Base-by-base conservation (phyloP, 1,140 invertebrate species). In the Trissolcus basalis region DNA sequence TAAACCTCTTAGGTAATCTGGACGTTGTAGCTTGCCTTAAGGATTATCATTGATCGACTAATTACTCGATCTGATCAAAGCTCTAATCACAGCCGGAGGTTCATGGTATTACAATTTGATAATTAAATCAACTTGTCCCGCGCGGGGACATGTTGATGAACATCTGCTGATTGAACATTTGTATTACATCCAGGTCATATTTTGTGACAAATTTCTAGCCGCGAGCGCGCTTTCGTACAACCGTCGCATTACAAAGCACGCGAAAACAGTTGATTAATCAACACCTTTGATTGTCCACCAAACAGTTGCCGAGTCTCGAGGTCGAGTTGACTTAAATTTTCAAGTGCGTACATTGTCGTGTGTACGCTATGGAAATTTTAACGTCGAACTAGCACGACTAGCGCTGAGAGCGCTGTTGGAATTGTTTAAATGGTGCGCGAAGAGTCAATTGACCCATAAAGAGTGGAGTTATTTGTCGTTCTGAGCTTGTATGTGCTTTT, bases 401-500 rank as follows among this genome's bases (percentile, higher is more conserved):
- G n/a, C 51, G 50, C 44, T 50, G 33, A 43, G 47, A 43, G 55
- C 39, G 56, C 47, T 48, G 63, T 73, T 51, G 55, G 44, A 76
- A 78, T 80, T 80, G 80, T 81, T 83, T 77, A 80, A 81, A 81
- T 79, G 76, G 69, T 54, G 67, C 70, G 50, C 61, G 53, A 71
- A 73, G 69, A 78, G 64, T 74, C 78, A 80, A 80, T 78, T 73
- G 77, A 75, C 80, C 69, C 50, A 73, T 67, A 75, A 78, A 27
- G 19, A 78, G 47, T 70, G 44, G 61, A 60, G 60, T 71, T 78
- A 69, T 71, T 74, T 71, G 60, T 58, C 53, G 53, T 61, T 49
- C 61, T 58, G 63, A 53, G 47, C 55, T 65, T 64, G 67, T 68
- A 60, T 67, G 61, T 54, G 50, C 67, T 77, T 67, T 70, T 67